These are phyloP conservation scores for Muntiacus muntjak DNA, from an alignment of 2,113 vertebrate species.

Conservation along the genomic window DNA sequence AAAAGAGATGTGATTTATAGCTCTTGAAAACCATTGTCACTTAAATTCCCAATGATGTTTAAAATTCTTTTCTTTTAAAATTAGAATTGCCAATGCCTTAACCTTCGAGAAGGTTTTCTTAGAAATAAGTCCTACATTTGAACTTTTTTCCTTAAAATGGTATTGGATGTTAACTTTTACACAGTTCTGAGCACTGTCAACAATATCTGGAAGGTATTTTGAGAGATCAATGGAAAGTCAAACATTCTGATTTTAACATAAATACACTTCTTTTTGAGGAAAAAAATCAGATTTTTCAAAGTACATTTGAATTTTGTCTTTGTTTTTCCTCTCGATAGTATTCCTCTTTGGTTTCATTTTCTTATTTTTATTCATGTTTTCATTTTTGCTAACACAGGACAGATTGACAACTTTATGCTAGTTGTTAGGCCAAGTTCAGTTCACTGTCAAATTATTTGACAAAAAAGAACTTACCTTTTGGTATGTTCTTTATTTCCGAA, in stretches of 20 bases:
- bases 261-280: constrained; percentile 77
- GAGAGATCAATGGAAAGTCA: constrained; percentile 76
- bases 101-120: constrained; percentile 66
- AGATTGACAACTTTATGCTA: constrained; percentile 41
- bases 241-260: constrained; percentile 75
- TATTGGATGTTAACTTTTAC: constrained; percentile 75
- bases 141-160: constrained; percentile 75
- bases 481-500: not conserved
- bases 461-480: not conserved
- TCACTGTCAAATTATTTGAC: not conserved
- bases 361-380: constrained; percentile 55
- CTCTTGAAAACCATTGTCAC: constrained; percentile 68
- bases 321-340: constrained; percentile 73
- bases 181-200: constrained; percentile 77
- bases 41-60: constrained; percentile 67
- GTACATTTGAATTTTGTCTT: constrained; percentile 68
- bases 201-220: constrained; percentile 64
- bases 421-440: not conserved
- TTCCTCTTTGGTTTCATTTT: constrained; percentile 46
- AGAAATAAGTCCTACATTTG: constrained; percentile 70
- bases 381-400: constrained; percentile 9
- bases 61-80: constrained; percentile 71
- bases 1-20: constrained; percentile 71
- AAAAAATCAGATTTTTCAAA: constrained; percentile 83
- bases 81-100: constrained; percentile 73